Conservation (phyloP, 2,888 invertebrate genomes). For the Drosophila greeni region DNA sequence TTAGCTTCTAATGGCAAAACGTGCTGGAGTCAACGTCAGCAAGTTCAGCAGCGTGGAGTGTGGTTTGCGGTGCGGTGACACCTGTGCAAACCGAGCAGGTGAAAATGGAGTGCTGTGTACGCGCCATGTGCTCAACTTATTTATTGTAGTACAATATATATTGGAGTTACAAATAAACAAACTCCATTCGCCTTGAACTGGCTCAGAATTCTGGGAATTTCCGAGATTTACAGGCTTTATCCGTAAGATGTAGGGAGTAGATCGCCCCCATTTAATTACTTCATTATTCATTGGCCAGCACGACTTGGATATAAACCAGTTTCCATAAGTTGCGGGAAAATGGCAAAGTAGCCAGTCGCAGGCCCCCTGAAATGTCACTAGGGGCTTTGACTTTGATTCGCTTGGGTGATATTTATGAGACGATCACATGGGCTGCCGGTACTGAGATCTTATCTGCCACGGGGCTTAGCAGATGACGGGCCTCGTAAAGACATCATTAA, state of each 20-base stretch:
- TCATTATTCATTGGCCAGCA: slow-evolving; percentile 20
- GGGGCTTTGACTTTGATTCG: slow-evolving; percentile 21
- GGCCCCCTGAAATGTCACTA: slow-evolving; percentile 18
- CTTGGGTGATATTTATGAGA: slow-evolving; percentile 24
- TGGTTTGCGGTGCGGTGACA: slow-evolving; percentile 7
- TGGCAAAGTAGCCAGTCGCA: slow-evolving; percentile 3
- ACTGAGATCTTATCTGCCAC: slow-evolving; percentile 22
- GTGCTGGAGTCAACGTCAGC: slow-evolving; percentile 38
- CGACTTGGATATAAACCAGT: slow-evolving; percentile 25
- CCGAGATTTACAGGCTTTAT: slow-evolving; percentile 29
- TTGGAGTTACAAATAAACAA: slow-evolving; percentile 13
- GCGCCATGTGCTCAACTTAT: slow-evolving; percentile 13
- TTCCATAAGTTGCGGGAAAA: slow-evolving; percentile 28
- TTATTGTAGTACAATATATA: not conserved
- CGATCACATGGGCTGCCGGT: slow-evolving; percentile 28
- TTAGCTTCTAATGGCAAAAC: slow-evolving; percentile 50
- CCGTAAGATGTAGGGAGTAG: slow-evolving; percentile 7
- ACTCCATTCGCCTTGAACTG: slow-evolving; percentile 30
- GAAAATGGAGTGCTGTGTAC: slow-evolving; percentile 4
- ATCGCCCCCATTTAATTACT: slow-evolving; percentile 12
- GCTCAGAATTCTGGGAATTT: slow-evolving; percentile 32
- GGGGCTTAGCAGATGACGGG: slow-evolving; percentile 29
- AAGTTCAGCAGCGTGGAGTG: slow-evolving; percentile 7
- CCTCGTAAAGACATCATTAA: slow-evolving; percentile 46
- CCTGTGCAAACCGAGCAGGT: slow-evolving; percentile 34